Evolutionary conservation across 1,140 invertebrate genomes (phyloP).

Genomic region (Temnothorax longispinosus): DNA sequence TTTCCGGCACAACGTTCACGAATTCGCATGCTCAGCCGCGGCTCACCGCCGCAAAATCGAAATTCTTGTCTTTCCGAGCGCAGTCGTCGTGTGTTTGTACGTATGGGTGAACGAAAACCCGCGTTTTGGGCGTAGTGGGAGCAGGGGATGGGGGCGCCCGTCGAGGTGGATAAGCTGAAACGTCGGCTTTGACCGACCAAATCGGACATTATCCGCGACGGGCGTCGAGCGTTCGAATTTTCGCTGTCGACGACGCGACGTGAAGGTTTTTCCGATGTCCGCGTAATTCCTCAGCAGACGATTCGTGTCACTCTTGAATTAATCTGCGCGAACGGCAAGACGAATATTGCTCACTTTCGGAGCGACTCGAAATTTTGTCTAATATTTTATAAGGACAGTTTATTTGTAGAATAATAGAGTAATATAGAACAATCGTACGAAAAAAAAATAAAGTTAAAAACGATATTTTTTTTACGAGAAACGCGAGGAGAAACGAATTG

Average conservation of each 20-base stretch:
- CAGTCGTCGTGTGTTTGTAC: not conserved
- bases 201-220: constrained; percentile 28
- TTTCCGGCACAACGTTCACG: constrained; percentile 30
- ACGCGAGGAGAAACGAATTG: not conserved
- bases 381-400: not conserved
- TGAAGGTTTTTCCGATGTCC: not conserved
- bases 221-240: not conserved
- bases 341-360: not conserved
- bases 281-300: not conserved
- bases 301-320: not conserved
- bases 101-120: not conserved
- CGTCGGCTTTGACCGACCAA: constrained; percentile 20
- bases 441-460: not conserved
- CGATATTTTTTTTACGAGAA: not conserved
- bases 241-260: not conserved
- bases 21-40: constrained; percentile 51
- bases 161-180: constrained; percentile 21
- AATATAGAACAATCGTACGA: not conserved
- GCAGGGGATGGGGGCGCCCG: too few species aligned
- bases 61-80: constrained; percentile 46
- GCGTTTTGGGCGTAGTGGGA: not conserved
- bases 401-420: not conserved
- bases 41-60: constrained; percentile 50
- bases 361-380: not conserved
- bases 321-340: not conserved